Percentiles rank a stretch among this genome's conserved stretches.
phyloP scores from a whole-genome alignment of 2,888 invertebrate species.

The Notocelia uddmanniana region DNA sequence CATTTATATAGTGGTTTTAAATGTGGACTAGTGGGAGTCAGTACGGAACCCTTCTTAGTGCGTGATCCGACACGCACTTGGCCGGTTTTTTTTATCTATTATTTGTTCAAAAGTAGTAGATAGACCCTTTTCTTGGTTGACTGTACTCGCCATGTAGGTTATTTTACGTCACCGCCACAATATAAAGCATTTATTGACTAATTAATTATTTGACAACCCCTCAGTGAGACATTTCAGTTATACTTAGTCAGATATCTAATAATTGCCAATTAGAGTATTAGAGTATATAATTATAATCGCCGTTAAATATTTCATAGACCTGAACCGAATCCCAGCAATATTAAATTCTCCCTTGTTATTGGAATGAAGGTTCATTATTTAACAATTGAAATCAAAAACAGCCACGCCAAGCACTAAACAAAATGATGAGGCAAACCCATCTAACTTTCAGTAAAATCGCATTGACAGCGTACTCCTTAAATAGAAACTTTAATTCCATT shows the following conservation, averaged over 20 bases:
- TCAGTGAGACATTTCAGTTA: not conserved
- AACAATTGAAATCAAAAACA: conserved; percentile 39
- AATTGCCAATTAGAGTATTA: not conserved
- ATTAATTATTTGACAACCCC: not conserved
- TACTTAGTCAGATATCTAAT: not conserved
- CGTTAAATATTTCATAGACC: not conserved
- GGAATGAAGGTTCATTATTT: conserved; percentile 28
- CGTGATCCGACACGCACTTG: too few species aligned
- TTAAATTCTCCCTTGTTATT: conserved; percentile 10
- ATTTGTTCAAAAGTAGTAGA: too few species aligned
- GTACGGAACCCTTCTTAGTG: too few species aligned
- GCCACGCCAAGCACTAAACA: conserved; percentile 23
- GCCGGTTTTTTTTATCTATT: too few species aligned
- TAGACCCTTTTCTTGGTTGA: too few species aligned
- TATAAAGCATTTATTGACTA: too few species aligned
- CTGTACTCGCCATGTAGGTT: not conserved
- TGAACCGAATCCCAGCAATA: not conserved
- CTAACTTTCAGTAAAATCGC: conserved; percentile 1
- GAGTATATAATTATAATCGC: too few species aligned
- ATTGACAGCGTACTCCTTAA: not conserved
- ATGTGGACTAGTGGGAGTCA: too few species aligned
- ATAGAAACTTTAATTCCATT: not conserved
- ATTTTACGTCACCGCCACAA: not conserved
- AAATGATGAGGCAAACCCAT: conserved; percentile 12
- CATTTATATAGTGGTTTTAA: too few species aligned